A percentile compares a stretch with the other conserved stretches of the same genome.
Conservation (phyloP, 1,140 invertebrate species). For the Steinernema feltiae region DNA sequence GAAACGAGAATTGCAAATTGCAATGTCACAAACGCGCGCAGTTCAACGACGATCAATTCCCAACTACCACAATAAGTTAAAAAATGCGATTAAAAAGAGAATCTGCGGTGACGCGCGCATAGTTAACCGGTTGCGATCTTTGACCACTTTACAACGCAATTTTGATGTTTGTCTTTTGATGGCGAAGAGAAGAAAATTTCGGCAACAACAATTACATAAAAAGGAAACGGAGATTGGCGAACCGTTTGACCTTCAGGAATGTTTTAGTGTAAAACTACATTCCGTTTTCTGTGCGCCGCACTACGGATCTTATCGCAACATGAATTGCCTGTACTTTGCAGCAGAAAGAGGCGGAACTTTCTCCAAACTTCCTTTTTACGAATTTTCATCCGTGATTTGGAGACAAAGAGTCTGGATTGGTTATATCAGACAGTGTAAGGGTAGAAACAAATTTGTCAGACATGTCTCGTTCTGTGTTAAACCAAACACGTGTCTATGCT, state of each 20-base stretch:
- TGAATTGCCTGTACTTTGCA: not conserved
- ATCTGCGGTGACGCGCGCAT: too few species aligned
- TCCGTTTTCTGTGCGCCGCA: not conserved
- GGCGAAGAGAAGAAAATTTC: too few species aligned
- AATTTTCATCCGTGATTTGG: not conserved
- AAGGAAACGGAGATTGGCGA: too few species aligned
- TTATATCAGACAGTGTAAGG: too few species aligned
- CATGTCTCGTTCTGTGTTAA: too few species aligned
- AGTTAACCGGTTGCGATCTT: not conserved
- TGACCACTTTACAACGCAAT: too few species aligned
- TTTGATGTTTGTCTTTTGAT: too few species aligned
- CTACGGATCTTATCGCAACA: constrained; percentile 1
- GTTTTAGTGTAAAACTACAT: constrained; percentile 6
- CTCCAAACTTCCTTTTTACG: too few species aligned
- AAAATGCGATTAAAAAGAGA: not conserved
- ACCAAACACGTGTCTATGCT: too few species aligned
- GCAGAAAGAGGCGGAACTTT: too few species aligned
- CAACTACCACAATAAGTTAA: not conserved
- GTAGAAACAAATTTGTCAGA: too few species aligned
- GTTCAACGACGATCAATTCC: not conserved
- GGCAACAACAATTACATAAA: not conserved
- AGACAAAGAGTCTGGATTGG: too few species aligned
- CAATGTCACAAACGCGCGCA: not conserved
- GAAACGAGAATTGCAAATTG: constrained; percentile 14
- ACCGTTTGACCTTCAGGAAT: not conserved